Percentiles rank a stretch among this genome's conserved stretches.
Evolutionary conservation across 2,797 vertebrate genomes (phyloP).

Genomic region (Meda fulgida): DNA sequence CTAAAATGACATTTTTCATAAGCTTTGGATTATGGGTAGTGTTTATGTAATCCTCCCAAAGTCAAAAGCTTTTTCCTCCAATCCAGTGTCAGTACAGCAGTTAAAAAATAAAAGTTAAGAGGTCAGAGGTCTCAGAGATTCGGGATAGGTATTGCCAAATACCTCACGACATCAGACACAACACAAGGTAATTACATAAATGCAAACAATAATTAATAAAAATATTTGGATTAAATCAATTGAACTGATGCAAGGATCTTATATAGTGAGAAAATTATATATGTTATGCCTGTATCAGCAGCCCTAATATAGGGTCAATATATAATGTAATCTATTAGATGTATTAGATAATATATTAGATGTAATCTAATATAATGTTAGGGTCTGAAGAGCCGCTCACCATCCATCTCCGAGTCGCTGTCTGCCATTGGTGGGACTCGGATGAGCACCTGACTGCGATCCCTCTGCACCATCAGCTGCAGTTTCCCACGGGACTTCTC

Average conservation of each 20-base stretch:
- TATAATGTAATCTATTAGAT: too few species aligned
- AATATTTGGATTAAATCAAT: not conserved
- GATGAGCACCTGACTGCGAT: constrained; percentile 88
- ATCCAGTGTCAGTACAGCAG: constrained; percentile 65
- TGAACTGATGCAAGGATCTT: not conserved
- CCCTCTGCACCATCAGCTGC: constrained; percentile 92
- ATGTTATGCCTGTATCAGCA: too few species aligned
- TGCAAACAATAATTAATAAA: not conserved
- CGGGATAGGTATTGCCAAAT: not conserved
- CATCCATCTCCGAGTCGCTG: constrained; percentile 96
- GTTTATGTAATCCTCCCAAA: constrained; percentile 72
- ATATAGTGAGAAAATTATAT: not conserved
- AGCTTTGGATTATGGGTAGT: constrained; percentile 70
- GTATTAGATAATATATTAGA: too few species aligned
- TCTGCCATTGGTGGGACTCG: constrained; percentile 91
- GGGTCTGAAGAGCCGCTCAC: constrained; percentile 72
- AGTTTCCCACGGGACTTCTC: constrained; percentile 96
- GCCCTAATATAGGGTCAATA: too few species aligned
- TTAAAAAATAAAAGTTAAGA: constrained; percentile 19
- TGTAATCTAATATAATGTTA: too few species aligned
- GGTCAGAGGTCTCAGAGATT: constrained; percentile 6
- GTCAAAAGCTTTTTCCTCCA: constrained; percentile 9
- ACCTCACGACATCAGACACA: not conserved
- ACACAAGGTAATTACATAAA: not conserved
- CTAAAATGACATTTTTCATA: constrained; percentile 69